Conservation (phyloP, 2,113 vertebrate species). For the Ciconia boyciana region DNA sequence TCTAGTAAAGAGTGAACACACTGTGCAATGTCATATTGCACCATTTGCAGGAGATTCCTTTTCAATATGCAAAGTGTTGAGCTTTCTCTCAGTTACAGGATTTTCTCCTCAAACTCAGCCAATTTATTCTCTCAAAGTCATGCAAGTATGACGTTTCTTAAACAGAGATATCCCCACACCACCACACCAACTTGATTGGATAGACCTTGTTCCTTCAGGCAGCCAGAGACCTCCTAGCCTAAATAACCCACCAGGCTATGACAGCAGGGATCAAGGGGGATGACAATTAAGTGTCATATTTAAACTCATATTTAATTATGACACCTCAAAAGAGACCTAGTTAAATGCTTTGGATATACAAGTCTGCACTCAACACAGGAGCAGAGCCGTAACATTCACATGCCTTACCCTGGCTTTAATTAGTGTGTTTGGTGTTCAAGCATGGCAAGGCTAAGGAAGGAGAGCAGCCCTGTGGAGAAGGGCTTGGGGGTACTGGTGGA, state of each 20-base stretch:
- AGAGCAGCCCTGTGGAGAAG: neutral
- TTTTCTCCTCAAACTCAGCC: neutral
- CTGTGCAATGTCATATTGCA: rapidly evolving
- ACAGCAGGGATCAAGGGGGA: neutral
- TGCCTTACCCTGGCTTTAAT: neutral
- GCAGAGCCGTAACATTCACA: neutral
- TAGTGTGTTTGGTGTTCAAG: neutral
- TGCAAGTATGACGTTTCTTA: neutral
- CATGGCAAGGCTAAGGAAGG: neutral
- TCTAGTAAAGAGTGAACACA: neutral
- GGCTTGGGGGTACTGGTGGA: neutral
- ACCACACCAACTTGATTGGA: neutral
- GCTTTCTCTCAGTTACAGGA: neutral
- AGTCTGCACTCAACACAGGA: neutral
- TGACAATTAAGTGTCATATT: neutral
- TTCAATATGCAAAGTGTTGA: neutral
- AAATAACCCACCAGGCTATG: neutral
- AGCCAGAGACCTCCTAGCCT: neutral
- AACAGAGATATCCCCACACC: neutral
- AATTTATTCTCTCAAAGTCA: neutral
- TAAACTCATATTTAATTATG: neutral
- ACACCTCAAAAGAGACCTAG: neutral
- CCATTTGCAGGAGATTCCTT: neutral
- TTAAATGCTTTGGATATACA: neutral
- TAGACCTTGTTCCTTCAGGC: neutral